These are phyloP conservation scores for Stegostoma tigrinum DNA, from an alignment of 2,113 vertebrate genomes.

Conservation along the genomic window DNA sequence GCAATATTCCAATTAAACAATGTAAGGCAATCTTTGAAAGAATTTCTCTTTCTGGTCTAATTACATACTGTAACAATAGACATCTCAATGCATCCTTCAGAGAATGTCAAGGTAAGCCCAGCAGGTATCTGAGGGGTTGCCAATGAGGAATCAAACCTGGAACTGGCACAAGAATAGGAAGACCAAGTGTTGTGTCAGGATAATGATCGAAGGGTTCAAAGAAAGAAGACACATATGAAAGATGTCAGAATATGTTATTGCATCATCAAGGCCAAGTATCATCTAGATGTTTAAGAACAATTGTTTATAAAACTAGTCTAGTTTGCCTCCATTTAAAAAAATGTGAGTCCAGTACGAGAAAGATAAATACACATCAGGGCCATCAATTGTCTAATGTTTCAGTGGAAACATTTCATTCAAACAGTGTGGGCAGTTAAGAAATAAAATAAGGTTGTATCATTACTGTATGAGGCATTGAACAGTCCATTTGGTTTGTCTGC, in stretches of 20 bases:
- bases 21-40: neutral
- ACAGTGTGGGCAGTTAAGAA: neutral
- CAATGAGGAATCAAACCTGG: neutral
- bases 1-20: neutral
- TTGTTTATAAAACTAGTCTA: neutral
- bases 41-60: neutral
- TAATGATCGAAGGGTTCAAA: neutral
- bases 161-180: neutral
- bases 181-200: neutral
- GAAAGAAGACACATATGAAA: neutral
- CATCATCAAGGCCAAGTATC: neutral
- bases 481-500: neutral
- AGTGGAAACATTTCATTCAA: neutral
- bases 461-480: neutral
- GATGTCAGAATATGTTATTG: neutral
- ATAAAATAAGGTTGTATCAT: neutral
- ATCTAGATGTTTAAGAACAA: neutral
- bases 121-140: neutral
- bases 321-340: neutral
- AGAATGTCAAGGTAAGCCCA: neutral
- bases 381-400: neutral
- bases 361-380: neutral
- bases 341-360: neutral
- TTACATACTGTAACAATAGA: neutral
- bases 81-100: neutral